These are phyloP conservation scores for Rhogogaster chlorosoma DNA, from an alignment of 2,888 invertebrate species.

Conservation along the genomic window DNA sequence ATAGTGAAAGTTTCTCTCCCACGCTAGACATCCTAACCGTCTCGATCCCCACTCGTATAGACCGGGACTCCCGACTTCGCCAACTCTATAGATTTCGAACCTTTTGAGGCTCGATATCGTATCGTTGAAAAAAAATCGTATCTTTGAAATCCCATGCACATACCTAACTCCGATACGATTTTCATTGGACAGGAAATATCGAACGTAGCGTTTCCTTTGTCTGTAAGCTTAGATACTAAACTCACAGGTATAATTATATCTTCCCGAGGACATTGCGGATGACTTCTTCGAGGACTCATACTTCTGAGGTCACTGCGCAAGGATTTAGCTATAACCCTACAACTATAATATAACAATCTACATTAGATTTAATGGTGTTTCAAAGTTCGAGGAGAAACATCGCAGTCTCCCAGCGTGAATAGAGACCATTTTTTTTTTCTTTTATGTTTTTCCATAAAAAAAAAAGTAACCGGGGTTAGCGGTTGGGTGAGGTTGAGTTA, in stretches of 20 bases:
- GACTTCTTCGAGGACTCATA: constrained; percentile 27
- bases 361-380: background rate
- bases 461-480: constrained; percentile 31
- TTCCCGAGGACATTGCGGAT: constrained; percentile 28
- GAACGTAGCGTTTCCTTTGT: constrained; percentile 5
- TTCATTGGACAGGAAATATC: background rate
- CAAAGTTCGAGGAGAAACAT: background rate
- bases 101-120: background rate
- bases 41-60: constrained; percentile 57
- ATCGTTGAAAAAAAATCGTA: background rate
- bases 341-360: background rate
- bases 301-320: constrained; percentile 31
- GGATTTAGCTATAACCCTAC: constrained; percentile 6
- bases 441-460: background rate
- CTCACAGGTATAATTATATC: background rate
- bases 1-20: constrained; percentile 76
- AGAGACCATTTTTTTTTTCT: background rate
- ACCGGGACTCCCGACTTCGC: background rate
- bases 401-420: background rate
- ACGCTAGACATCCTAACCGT: constrained; percentile 72
- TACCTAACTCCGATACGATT: background rate
- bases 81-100: background rate
- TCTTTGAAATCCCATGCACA: background rate
- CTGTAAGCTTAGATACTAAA: background rate
- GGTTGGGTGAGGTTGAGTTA: constrained; percentile 25